Evolutionary conservation across 2,113 vertebrate species (phyloP).

Genomic region (Microtus ochrogaster): DNA sequence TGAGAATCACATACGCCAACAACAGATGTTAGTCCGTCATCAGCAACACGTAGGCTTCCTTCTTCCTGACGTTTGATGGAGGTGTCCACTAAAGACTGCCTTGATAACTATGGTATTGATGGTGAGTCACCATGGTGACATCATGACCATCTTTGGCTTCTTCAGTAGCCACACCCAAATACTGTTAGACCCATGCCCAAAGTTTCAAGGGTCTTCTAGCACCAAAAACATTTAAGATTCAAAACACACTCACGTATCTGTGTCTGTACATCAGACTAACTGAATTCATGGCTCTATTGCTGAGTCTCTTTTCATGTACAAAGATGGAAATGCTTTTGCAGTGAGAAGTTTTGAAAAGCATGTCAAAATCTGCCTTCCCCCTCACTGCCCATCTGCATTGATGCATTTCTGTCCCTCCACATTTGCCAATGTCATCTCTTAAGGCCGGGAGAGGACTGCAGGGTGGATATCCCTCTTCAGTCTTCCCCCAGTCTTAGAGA

Average conservation of each 20-base stretch:
- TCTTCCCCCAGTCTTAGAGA: background rate
- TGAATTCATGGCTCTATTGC: background rate
- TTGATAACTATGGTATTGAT: background rate
- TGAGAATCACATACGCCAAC: background rate
- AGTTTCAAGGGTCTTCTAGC: background rate
- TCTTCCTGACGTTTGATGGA: rapidly evolving
- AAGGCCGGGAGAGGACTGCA: background rate
- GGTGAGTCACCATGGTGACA: background rate
- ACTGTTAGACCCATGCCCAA: background rate
- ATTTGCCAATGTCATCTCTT: background rate
- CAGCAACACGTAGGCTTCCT: too few relatives aligned
- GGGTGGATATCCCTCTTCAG: rapidly evolving
- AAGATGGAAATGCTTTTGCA: background rate
- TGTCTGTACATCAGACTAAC: background rate
- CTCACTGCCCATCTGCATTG: background rate
- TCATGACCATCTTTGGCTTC: background rate
- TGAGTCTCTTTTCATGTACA: background rate
- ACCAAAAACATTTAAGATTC: too few relatives aligned
- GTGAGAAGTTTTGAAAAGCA: background rate
- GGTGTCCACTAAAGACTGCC: background rate
- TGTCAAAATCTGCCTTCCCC: background rate
- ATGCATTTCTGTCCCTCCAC: background rate
- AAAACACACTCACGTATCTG: background rate
- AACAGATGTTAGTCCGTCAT: background rate
- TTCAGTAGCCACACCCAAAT: too few relatives aligned